Evolutionary conservation across 2,113 vertebrate genomes (phyloP).

Genomic region (Perca fluviatilis): DNA sequence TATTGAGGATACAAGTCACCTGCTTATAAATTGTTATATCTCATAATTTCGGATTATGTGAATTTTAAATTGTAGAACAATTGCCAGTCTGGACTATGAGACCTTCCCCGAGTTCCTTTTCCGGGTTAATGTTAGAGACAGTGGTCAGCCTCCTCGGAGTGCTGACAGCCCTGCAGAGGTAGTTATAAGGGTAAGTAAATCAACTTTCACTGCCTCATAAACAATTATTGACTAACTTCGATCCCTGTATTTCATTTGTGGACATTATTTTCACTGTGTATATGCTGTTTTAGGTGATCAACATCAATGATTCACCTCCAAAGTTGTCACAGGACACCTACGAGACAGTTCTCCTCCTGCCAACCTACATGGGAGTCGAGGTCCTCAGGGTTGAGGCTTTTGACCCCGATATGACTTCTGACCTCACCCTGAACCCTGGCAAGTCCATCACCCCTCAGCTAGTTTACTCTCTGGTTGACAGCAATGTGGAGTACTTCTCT

Average conservation of each 20-base stretch:
- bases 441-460: slow-evolving; percentile 84
- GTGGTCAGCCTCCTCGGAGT: slow-evolving; percentile 90
- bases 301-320: slow-evolving; percentile 96
- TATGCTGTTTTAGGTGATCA: slow-evolving; percentile 82
- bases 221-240: neutral
- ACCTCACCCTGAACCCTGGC: slow-evolving; percentile 88
- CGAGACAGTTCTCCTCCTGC: slow-evolving; percentile 92
- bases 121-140: slow-evolving; percentile 93
- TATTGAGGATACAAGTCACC: neutral
- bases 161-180: slow-evolving; percentile 93
- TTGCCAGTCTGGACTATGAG: slow-evolving; percentile 93
- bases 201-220: slow-evolving; percentile 1
- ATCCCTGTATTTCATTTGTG: neutral
- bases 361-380: slow-evolving; percentile 93
- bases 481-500: slow-evolving; percentile 87
- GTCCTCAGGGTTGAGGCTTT: slow-evolving; percentile 90
- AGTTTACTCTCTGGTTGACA: slow-evolving; percentile 90
- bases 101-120: slow-evolving; percentile 92
- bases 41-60: neutral
- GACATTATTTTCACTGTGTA: neutral
- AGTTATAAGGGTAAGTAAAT: slow-evolving; percentile 83
- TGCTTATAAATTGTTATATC: neutral
- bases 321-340: slow-evolving; percentile 92
- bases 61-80: slow-evolving; percentile 80
- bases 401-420: slow-evolving; percentile 90